Conservation (phyloP, 2,888 invertebrate genomes). For the Thereva unica region DNA sequence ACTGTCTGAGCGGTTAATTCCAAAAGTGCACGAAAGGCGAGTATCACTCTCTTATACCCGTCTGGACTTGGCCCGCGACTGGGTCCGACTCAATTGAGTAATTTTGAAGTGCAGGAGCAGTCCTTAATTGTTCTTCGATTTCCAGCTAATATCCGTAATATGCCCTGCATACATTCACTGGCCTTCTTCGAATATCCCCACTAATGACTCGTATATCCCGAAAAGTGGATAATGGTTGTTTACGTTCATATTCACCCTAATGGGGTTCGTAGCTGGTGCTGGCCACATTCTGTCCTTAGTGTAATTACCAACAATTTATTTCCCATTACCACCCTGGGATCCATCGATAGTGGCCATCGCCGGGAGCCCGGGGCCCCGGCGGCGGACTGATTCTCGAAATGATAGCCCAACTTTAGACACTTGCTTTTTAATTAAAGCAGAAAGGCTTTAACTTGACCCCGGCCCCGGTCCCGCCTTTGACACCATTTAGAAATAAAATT, state of each 20-base stretch:
- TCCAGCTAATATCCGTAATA: slow-evolving; percentile 37
- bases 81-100: slow-evolving; percentile 29
- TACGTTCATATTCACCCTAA: slow-evolving; percentile 27
- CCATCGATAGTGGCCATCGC: neutral
- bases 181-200: neutral
- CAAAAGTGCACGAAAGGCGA: slow-evolving; percentile 25
- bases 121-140: slow-evolving; percentile 39
- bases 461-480: no score
- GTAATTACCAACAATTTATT: slow-evolving; percentile 39
- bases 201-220: slow-evolving; percentile 22
- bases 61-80: neutral
- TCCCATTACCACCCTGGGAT: slow-evolving; percentile 37
- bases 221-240: slow-evolving; percentile 34
- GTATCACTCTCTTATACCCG: neutral
- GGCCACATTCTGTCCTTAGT: slow-evolving; percentile 20
- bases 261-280: slow-evolving; percentile 21
- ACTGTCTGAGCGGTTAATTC: slow-evolving; percentile 9
- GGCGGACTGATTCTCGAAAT: no score
- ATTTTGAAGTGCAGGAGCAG: slow-evolving; percentile 30
- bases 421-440: no score
- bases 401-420: no score
- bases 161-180: slow-evolving; percentile 20
- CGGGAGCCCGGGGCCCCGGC: no score
- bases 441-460: no score
- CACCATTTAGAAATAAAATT: neutral